phyloP scores from a whole-genome alignment of 2,888 invertebrate species.

The Sussaba pulchella region DNA sequence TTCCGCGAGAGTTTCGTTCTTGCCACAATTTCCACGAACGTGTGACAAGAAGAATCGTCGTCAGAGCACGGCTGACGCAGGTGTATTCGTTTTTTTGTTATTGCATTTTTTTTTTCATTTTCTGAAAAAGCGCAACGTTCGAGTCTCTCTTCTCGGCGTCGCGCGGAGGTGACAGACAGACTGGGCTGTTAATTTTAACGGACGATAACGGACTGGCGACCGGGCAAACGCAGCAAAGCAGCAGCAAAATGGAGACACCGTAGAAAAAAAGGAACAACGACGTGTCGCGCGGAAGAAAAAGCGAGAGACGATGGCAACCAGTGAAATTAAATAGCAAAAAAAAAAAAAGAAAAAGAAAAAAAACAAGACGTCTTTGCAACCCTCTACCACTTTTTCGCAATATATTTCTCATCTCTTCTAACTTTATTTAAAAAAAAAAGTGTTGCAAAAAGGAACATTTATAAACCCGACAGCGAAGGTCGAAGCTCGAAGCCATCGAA shows the following conservation, averaged over 20 bases:
- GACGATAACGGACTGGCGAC: slow-evolving; percentile 70
- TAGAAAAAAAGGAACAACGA: background rate
- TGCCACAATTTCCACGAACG: slow-evolving; percentile 31
- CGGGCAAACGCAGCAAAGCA: slow-evolving; percentile 43
- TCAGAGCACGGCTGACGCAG: background rate
- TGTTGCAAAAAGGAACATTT: background rate
- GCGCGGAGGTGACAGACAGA: slow-evolving; percentile 74
- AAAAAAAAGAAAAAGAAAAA: too few species aligned
- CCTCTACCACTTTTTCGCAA: background rate
- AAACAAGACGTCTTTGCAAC: slow-evolving; percentile 21
- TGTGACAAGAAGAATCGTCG: slow-evolving; percentile 47
- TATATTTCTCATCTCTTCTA: too few species aligned
- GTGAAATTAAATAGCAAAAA: slow-evolving; percentile 38
- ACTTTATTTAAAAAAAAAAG: background rate
- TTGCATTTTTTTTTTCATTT: slow-evolving; percentile 1
- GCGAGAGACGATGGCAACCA: slow-evolving; percentile 13
- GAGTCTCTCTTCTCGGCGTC: slow-evolving; percentile 45
- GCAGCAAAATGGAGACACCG: slow-evolving; percentile 27
- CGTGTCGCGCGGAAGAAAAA: background rate
- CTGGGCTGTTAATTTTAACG: slow-evolving; percentile 78
- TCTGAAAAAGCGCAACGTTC: slow-evolving; percentile 27
- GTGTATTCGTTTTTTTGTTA: background rate
- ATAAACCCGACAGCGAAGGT: background rate
- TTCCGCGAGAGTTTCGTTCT: slow-evolving; percentile 1
- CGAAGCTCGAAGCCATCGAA: background rate